Evolutionary conservation across 2,113 vertebrate genomes (phyloP).

Genomic region (Myiozetetes cayanensis): DNA sequence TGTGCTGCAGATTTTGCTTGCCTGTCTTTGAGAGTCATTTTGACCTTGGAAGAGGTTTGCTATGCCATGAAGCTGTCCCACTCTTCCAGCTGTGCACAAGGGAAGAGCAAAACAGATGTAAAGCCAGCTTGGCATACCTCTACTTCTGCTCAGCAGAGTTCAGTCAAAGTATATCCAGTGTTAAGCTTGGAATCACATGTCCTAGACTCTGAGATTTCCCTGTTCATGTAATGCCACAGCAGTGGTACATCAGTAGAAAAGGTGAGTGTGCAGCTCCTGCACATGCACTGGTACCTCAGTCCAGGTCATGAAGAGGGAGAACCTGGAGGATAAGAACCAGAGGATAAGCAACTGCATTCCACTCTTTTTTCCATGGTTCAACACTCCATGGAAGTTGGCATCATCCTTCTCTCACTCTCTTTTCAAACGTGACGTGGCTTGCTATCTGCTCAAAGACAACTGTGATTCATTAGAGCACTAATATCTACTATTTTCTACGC

Average conservation of each 20-base stretch:
- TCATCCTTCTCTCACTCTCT: background rate
- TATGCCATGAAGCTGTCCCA: background rate
- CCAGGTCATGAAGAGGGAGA: background rate
- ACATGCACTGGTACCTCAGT: accelerated
- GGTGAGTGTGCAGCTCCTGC: background rate
- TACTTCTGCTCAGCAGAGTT: background rate
- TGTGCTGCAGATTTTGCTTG: background rate
- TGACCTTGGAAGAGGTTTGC: background rate
- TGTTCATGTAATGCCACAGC: background rate
- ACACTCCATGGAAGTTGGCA: background rate
- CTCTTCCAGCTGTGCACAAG: background rate
- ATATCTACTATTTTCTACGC: background rate
- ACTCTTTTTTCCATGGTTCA: background rate
- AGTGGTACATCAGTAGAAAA: accelerated
- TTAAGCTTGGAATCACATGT: background rate
- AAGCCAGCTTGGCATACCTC: background rate
- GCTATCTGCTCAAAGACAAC: background rate
- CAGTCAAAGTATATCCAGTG: background rate
- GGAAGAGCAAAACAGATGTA: background rate
- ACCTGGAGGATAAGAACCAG: background rate
- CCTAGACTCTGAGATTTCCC: background rate
- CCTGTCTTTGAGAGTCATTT: background rate
- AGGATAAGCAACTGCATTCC: background rate
- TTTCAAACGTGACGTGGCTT: background rate
- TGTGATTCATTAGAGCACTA: background rate